Evolutionary conservation across 1,140 invertebrate species (phyloP).

Genomic region (Meloidogyne exigua): DNA sequence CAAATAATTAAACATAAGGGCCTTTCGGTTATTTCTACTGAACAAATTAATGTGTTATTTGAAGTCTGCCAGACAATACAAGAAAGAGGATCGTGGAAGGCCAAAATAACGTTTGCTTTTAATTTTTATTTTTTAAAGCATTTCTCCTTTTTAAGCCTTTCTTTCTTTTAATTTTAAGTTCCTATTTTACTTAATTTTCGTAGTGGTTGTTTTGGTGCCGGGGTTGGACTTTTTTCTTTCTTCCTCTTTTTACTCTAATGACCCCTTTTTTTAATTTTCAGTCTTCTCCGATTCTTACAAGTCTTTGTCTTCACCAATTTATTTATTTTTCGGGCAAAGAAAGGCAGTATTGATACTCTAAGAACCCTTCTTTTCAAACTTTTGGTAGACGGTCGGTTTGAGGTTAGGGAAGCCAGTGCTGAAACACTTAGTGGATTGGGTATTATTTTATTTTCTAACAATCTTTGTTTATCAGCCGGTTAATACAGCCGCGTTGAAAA

Average conservation of each 20-base stretch:
- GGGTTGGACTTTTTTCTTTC: neutral
- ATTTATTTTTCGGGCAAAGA: slow-evolving; percentile 71
- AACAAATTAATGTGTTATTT: slow-evolving; percentile 14
- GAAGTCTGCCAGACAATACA: slow-evolving; percentile 7
- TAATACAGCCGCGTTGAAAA: too few species aligned
- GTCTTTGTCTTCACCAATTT: slow-evolving; percentile 81
- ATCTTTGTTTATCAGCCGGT: too few species aligned
- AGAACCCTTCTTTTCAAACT: slow-evolving; percentile 51
- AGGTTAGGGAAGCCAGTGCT: slow-evolving; percentile 75
- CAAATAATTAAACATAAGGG: slow-evolving; percentile 68
- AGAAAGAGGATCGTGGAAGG: slow-evolving; percentile 11
- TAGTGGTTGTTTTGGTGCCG: too few species aligned
- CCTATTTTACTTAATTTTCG: neutral
- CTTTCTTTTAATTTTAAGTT: neutral
- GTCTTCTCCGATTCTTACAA: slow-evolving; percentile 76
- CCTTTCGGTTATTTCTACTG: neutral
- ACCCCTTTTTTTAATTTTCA: slow-evolving; percentile 11
- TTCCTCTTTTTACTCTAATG: too few species aligned
- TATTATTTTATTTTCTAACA: neutral
- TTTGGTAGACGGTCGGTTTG: slow-evolving; percentile 51
- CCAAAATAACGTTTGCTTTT: slow-evolving; percentile 18
- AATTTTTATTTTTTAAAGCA: neutral
- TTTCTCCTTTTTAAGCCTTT: neutral
- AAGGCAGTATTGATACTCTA: slow-evolving; percentile 65
- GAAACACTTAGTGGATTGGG: slow-evolving; percentile 77